Conservation (phyloP, 2,888 invertebrate genomes). For the Hirtodrosophila alboralis region DNA sequence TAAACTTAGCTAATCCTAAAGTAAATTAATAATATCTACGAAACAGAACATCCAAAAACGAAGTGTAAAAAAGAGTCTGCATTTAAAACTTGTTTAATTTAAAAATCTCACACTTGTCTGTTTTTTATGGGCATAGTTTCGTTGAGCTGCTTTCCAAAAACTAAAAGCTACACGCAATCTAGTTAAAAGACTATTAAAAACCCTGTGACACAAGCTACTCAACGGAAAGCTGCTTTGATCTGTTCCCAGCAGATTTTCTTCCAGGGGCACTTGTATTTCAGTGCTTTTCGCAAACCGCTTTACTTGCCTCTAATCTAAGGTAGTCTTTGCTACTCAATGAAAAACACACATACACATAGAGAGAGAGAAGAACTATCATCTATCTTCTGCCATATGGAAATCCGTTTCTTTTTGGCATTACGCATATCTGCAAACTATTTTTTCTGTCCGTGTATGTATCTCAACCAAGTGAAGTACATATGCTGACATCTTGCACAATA, state of each 20-base stretch:
- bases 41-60: no score
- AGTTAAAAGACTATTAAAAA: constrained; percentile 29
- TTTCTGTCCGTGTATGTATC: constrained; percentile 2
- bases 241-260: constrained; percentile 15
- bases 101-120: constrained; percentile 4
- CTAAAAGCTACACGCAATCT: constrained; percentile 30
- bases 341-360: no score
- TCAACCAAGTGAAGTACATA: constrained; percentile 39
- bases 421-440: constrained; percentile 29
- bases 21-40: no score
- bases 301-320: constrained; percentile 37
- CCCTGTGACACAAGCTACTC: constrained; percentile 18
- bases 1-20: no score
- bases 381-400: constrained; percentile 61
- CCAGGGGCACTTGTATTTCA: constrained; percentile 3
- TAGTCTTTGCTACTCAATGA: constrained; percentile 8
- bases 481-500: constrained; percentile 51
- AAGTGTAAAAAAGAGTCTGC: neutral
- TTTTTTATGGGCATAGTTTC: constrained; percentile 17
- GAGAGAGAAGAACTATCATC: constrained; percentile 54
- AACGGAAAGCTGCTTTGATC: constrained; percentile 15
- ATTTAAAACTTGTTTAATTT: neutral
- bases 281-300: constrained; percentile 9
- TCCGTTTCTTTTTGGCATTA: constrained; percentile 45
- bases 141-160: constrained; percentile 20